phyloP scores from a whole-genome alignment of 2,888 invertebrate species.

The Julus scanicus region DNA sequence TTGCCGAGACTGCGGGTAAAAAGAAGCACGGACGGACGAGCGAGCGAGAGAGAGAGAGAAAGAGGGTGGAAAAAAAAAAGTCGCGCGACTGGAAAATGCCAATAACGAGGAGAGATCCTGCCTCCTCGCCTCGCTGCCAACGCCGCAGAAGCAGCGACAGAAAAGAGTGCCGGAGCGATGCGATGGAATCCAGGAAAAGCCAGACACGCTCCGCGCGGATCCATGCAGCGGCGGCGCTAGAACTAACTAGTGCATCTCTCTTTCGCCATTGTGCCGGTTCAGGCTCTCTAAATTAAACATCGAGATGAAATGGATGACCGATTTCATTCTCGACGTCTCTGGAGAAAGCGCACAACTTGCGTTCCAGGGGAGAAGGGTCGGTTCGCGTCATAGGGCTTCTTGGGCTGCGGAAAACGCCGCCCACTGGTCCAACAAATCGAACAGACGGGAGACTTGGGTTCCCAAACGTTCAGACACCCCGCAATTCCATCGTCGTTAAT shows the following conservation, averaged over 20 bases:
- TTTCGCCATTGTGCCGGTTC: background rate
- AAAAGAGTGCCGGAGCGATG: background rate
- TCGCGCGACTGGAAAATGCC: background rate
- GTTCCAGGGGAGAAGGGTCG: background rate
- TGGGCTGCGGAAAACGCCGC: background rate
- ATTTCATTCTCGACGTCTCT: too few relatives aligned
- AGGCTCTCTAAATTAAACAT: background rate
- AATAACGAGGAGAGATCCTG: background rate
- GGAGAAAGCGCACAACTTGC: background rate
- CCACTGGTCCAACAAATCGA: background rate
- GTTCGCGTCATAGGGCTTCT: too few relatives aligned
- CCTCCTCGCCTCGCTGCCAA: background rate
- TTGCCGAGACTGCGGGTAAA: background rate
- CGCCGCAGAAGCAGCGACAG: background rate
- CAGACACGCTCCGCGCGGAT: background rate
- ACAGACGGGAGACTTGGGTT: background rate
- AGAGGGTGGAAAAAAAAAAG: background rate
- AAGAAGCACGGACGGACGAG: background rate
- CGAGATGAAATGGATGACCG: background rate
- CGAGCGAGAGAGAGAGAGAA: background rate
- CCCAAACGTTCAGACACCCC: background rate
- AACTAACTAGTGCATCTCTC: background rate
- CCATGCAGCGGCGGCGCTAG: background rate
- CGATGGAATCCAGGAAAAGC: background rate
- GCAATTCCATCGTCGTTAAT: background rate